These are phyloP conservation scores for Scarus forsteni DNA, from an alignment of 2,797 vertebrate genomes.

Conservation along the genomic window DNA sequence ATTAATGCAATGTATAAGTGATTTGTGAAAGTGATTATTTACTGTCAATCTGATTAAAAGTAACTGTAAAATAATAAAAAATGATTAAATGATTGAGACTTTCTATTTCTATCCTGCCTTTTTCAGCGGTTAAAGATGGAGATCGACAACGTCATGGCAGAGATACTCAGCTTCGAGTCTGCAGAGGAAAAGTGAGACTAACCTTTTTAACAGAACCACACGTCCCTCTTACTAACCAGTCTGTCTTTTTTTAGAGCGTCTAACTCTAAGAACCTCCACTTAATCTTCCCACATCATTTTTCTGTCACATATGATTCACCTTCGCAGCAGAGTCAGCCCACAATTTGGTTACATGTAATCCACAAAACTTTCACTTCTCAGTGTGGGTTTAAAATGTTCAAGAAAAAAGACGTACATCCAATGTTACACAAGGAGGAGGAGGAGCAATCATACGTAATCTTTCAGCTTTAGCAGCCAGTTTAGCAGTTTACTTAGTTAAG, in stretches of 20 bases:
- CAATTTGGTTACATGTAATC: not conserved
- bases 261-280: not conserved
- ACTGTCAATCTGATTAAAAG: too few species aligned
- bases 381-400: not conserved
- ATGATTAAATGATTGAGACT: not conserved
- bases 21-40: too few species aligned
- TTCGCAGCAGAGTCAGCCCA: not conserved
- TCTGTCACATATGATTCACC: not conserved
- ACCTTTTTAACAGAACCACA: not conserved
- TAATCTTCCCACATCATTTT: not conserved
- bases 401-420: too few species aligned
- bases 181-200: constrained; percentile 80
- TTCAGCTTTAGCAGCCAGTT: too few species aligned
- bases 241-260: not conserved
- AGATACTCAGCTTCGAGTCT: constrained; percentile 82
- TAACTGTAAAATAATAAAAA: too few species aligned
- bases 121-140: constrained; percentile 82
- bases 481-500: too few species aligned
- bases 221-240: not conserved
- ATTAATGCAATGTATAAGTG: not conserved
- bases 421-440: too few species aligned
- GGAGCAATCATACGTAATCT: too few species aligned
- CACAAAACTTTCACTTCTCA: not conserved
- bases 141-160: constrained; percentile 82
- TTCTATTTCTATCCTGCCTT: not conserved